A percentile compares a stretch with the other conserved stretches of the same genome.
These are phyloP conservation scores for Drosophila buzzatii DNA, from an alignment of 2,888 invertebrate species.

Conservation along the genomic window DNA sequence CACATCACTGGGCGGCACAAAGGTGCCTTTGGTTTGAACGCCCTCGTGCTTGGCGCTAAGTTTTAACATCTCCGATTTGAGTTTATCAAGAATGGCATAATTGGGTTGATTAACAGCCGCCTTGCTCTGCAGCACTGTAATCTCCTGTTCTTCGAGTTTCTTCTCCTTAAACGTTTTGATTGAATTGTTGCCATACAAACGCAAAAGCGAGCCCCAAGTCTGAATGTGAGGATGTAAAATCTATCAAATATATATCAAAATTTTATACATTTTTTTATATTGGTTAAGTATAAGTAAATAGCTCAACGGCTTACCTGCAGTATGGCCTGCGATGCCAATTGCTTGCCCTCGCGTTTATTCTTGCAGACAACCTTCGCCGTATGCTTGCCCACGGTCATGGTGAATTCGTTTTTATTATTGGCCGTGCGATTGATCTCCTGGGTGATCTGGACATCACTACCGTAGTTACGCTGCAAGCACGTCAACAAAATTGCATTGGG, in stretches of 20 bases:
- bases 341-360: constrained; percentile 98
- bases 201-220: constrained; percentile 96
- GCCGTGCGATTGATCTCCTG: constrained; percentile 94
- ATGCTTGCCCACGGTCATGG: constrained; percentile 97
- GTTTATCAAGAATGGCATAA: constrained; percentile 94
- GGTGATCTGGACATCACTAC: constrained; percentile 94
- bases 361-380: constrained; percentile 95
- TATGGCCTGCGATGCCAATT: constrained; percentile 97
- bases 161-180: constrained; percentile 96
- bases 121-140: constrained; percentile 94
- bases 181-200: constrained; percentile 96
- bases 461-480: constrained; percentile 96
- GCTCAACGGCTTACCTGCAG: constrained; percentile 88
- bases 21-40: constrained; percentile 88
- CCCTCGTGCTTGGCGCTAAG: constrained; percentile 88
- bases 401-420: constrained; percentile 96
- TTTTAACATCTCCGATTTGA: constrained; percentile 93
- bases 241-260: constrained; percentile 84
- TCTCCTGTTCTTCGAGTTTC: constrained; percentile 96
- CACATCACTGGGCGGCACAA: constrained; percentile 88
- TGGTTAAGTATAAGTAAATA: background rate
- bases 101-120: constrained; percentile 96
- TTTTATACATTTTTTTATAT: background rate
- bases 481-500: constrained; percentile 97
- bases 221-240: constrained; percentile 96